Base-by-base conservation (phyloP, 2,797 vertebrate species). In the Bovichtus diacanthus region DNA sequence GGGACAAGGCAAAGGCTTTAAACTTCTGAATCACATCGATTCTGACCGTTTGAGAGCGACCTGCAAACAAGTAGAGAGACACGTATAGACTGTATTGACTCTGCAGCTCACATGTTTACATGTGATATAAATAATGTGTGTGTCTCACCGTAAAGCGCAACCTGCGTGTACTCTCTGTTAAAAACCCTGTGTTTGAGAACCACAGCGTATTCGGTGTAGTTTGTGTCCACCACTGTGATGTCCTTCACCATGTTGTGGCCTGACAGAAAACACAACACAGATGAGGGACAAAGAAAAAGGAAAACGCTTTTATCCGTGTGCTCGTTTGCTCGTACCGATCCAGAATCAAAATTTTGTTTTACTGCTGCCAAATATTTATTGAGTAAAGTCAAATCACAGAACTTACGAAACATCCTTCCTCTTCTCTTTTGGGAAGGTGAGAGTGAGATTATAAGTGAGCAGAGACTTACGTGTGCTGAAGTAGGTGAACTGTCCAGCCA, bases 121-220 rank as follows among this genome's bases (percentile, higher is more conserved):
- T 18, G 3, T 39, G 13, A 47, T 23, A 18, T 47, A 18, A 27
- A 60, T 25, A 4, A 18, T n/a, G 25, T 19, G n/a, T 55, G 44
- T 25, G 10, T 64, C 93, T 93, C 73, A 95, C 95, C 93, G 19
- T 95, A 96, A 55, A 96, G 94, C 0, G 95, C 93, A 83, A 95
- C 93, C 68, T 96, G 95, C 27, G 95, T 94, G 85, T 92, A 95
- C 68, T 95, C 94, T 70, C 88, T 88, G 80, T 95, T 74, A 51
- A 94, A 94, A 44, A 92, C 94, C 91, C 92, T 95, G 91, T 95
- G 82, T 81, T 96, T 96, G 78, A 95, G 86, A 49, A 95, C 95
- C 70, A 96, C 0, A 6, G 95, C 95, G 5, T 94, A 96, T 13
- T 95, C 93, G 1, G 61, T 92, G 86, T 96, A 96, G 86, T 96